A percentile compares a stretch with the other conserved stretches of the same genome.
Conservation (phyloP, 1,140 invertebrate genomes). For the Pseudomyrmex cubaensis region DNA sequence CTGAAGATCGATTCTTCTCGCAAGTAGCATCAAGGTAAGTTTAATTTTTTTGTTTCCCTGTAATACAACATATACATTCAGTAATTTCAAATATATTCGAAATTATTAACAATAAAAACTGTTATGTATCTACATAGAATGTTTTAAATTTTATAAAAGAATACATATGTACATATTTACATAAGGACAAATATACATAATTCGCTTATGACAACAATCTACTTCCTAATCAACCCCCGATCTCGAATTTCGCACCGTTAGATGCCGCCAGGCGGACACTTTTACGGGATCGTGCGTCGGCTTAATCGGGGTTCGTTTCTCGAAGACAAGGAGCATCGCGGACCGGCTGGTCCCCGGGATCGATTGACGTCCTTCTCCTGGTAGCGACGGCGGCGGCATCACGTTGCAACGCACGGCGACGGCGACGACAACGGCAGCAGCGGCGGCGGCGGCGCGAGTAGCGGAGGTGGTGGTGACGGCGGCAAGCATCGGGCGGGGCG, state of each 20-base stretch:
- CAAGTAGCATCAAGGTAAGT: slow-evolving; percentile 47
- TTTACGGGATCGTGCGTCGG: slow-evolving; percentile 16
- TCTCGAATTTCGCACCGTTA: neutral
- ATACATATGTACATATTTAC: neutral
- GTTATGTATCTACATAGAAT: neutral
- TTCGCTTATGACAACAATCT: neutral
- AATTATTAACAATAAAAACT: slow-evolving; percentile 33
- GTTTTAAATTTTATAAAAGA: neutral
- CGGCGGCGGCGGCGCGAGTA: slow-evolving; percentile 70
- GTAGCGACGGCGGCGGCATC: slow-evolving; percentile 70
- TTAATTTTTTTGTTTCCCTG: slow-evolving; percentile 30
- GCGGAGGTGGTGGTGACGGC: neutral
- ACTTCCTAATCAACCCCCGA: neutral
- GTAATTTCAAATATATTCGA: slow-evolving; percentile 42
- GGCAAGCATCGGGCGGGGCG: slow-evolving; percentile 81
- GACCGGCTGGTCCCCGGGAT: slow-evolving; percentile 66
- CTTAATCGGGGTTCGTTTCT: slow-evolving; percentile 15
- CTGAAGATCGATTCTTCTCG: slow-evolving; percentile 4
- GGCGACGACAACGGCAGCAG: neutral
- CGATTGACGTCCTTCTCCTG: slow-evolving; percentile 76
- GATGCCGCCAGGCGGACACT: slow-evolving; percentile 14
- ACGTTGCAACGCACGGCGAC: slow-evolving; percentile 26
- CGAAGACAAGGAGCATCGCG: slow-evolving; percentile 31
- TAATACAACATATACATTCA: neutral
- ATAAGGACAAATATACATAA: neutral